Percentiles rank a stretch among this genome's conserved stretches.
These are phyloP conservation scores for Hydractinia echinata DNA, from an alignment of 30 jellyfish, hydroid and myxozoan species.

Conservation along the genomic window DNA sequence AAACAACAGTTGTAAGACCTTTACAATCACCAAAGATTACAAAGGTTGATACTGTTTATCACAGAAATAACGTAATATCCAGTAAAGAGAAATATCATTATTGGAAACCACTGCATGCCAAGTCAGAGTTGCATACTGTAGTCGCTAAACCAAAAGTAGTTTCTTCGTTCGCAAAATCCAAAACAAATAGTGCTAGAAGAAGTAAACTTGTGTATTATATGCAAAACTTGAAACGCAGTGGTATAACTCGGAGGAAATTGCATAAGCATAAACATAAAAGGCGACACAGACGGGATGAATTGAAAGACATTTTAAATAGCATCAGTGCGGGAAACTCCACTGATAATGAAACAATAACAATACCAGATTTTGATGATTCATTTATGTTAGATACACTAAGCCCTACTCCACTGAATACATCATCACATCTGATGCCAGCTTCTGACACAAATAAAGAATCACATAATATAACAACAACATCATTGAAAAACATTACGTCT, in stretches of 20 bases:
- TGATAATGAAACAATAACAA: neutral
- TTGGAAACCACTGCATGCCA: neutral
- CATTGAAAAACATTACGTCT: too few relatives aligned
- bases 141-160: neutral
- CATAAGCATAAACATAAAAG: neutral
- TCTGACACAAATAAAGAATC: too few relatives aligned
- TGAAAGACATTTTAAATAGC: neutral
- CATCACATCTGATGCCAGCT: too few relatives aligned
- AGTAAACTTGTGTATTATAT: constrained; percentile 3
- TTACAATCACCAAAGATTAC: too few relatives aligned
- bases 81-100: neutral
- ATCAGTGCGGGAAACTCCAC: neutral
- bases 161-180: neutral
- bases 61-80: neutral
- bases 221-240: constrained; percentile 1
- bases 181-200: neutral
- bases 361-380: constrained; percentile 16
- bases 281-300: neutral
- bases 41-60: too few relatives aligned
- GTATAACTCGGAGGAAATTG: neutral
- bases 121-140: neutral
- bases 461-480: too few relatives aligned
- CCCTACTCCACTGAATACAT: too few relatives aligned
- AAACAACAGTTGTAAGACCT: neutral
- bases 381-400: neutral